Conservation (phyloP, 1,140 invertebrate genomes). For the Saccostrea glomerata region DNA sequence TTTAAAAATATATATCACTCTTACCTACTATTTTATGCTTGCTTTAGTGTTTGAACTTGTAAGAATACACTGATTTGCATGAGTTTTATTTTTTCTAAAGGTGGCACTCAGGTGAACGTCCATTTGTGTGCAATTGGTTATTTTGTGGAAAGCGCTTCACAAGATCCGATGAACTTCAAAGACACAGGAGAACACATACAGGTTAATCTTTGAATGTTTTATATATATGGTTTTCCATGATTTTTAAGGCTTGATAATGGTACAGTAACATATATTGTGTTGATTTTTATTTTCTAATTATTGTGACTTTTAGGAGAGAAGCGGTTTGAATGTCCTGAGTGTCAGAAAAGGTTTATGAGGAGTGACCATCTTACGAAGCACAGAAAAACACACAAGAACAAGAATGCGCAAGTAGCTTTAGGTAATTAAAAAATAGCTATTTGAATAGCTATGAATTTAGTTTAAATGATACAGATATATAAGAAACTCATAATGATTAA, state of each 20-base stretch:
- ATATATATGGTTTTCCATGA: background rate
- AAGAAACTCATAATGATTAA: background rate
- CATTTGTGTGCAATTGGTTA: slow-evolving; percentile 88
- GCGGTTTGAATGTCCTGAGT: slow-evolving; percentile 93
- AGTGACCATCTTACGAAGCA: slow-evolving; percentile 81
- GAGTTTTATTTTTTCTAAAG: slow-evolving; percentile 55
- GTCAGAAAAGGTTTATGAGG: slow-evolving; percentile 94
- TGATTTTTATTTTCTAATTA: background rate
- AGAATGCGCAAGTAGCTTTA: slow-evolving; percentile 40
- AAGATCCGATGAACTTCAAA: slow-evolving; percentile 94
- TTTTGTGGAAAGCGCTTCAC: slow-evolving; percentile 94
- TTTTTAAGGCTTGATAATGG: background rate
- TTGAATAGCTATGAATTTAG: background rate
- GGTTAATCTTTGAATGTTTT: slow-evolving; percentile 79
- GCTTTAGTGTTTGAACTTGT: too few relatives aligned
- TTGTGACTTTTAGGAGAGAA: slow-evolving; percentile 90
- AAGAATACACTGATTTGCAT: background rate
- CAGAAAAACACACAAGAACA: slow-evolving; percentile 79
- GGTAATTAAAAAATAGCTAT: background rate
- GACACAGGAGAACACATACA: slow-evolving; percentile 93
- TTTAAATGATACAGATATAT: background rate
- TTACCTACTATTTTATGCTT: too few relatives aligned
- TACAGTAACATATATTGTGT: background rate
- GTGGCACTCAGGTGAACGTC: slow-evolving; percentile 78
- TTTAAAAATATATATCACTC: background rate